Evolutionary conservation across 2,797 vertebrate genomes (phyloP), one percentile per base, ranked within the genome.

Genomic region (Microctenopoma steveboyesi): DNA sequence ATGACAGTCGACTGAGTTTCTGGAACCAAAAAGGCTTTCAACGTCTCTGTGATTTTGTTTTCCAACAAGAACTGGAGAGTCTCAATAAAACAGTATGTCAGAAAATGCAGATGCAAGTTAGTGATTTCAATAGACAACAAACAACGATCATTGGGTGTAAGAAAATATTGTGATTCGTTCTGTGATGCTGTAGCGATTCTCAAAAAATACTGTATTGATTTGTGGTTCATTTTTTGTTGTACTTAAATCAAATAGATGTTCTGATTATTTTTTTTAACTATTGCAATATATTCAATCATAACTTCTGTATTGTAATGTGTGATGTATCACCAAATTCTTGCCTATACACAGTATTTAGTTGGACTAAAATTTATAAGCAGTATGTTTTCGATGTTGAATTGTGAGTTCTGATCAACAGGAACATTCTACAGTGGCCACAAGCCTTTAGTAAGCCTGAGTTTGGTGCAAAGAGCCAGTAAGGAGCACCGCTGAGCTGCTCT

Each of bases 401-500:
- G 50, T 48, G 10, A 42, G 28, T 56, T 66, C 46, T 40, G 1
- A 53, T 49, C 16, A 37, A 35, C 2, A 30, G 30, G 46, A 22
- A n/a, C 14, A 25, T 15, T 53, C 35, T 28, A 15, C 18, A 43
- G 18, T 42, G 18, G 16, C 13, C 12, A 35, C 64, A 74, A 50
- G 58, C n/a, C 49, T 53, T 59, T 56, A 16, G 14, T 59, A 55
- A 64, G 18, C 58, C 59, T 27, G 13, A 56, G n/a, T 14, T 40
- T 60, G 56, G 74, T 5, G 69, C 43, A 50, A 51, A 61, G 52
- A 64, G 60, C 63, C 33, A 28, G 11, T 57, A 79, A 69, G 79
- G 60, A 76, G 33, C 69, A 69, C 69, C 30, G 33, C 81, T 57
- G 69, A 79, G 76, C 27, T 6, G 7, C 64, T 55, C 68, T 66